These are phyloP conservation scores for Oncorhynchus keta DNA, from an alignment of 2,113 vertebrate genomes.

Conservation along the genomic window DNA sequence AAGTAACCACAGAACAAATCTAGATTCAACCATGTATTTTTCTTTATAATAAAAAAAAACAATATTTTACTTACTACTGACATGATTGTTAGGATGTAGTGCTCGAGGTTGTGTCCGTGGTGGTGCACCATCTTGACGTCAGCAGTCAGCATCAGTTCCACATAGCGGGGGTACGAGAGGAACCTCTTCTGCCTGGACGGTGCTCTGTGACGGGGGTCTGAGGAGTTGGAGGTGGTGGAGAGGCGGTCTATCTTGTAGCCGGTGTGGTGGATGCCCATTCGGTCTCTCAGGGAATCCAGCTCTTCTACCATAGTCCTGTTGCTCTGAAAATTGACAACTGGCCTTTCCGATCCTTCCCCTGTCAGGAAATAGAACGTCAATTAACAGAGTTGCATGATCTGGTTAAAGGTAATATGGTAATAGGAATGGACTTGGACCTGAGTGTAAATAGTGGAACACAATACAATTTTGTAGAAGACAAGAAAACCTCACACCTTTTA, in stretches of 20 bases:
- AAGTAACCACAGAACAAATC: too few species aligned
- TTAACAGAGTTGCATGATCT: too few species aligned
- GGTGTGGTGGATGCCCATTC: constrained; percentile 46
- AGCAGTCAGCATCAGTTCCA: constrained; percentile 96
- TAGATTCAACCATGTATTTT: neutral
- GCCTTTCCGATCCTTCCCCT: constrained; percentile 72
- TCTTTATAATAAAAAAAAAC: constrained; percentile 51
- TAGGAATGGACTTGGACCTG: neutral
- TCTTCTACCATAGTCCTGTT: constrained; percentile 70
- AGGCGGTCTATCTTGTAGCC: constrained; percentile 6
- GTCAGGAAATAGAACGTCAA: constrained; percentile 18
- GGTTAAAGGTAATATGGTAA: neutral
- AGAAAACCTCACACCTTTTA: neutral
- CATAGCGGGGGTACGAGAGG: constrained; percentile 95
- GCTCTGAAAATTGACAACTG: constrained; percentile 52
- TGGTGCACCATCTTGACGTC: constrained; percentile 90
- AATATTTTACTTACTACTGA: constrained; percentile 94
- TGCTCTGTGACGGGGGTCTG: constrained; percentile 33
- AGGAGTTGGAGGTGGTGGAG: constrained; percentile 55
- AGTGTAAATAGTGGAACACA: neutral
- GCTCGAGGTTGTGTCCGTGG: constrained; percentile 89
- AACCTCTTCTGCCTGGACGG: constrained; percentile 87
- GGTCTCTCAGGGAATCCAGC: constrained; percentile 63
- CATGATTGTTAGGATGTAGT: constrained; percentile 95
- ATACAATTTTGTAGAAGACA: neutral